phyloP scores from a whole-genome alignment of 2,888 invertebrate genomes.

The Tenthredo amoena region DNA sequence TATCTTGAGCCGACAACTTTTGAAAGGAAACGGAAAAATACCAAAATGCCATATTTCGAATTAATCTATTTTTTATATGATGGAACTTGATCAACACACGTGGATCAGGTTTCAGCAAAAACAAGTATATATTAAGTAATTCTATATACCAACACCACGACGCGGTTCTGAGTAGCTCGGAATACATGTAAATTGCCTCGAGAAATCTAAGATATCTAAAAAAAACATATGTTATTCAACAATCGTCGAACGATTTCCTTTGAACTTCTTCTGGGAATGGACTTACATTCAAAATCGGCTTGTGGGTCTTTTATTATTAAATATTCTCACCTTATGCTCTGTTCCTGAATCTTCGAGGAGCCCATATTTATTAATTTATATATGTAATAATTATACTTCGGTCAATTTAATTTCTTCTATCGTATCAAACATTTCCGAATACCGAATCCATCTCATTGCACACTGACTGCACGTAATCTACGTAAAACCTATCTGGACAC shows the following conservation, averaged over 20 bases:
- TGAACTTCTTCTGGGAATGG: not conserved
- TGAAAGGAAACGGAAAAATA: not conserved
- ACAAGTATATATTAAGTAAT: not conserved
- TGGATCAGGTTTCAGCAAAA: not conserved
- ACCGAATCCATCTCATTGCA: not conserved
- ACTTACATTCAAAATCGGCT: not conserved
- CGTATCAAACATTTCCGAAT: not conserved
- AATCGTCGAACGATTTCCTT: not conserved
- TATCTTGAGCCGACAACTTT: not conserved
- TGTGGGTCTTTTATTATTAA: not conserved
- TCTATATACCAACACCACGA: not conserved
- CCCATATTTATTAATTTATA: not conserved
- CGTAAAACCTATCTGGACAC: not conserved
- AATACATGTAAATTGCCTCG: not conserved
- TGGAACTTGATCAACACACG: not conserved
- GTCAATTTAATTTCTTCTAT: not conserved
- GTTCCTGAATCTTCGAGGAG: not conserved
- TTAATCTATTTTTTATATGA: not conserved
- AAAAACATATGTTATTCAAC: not conserved
- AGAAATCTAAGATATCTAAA: not conserved
- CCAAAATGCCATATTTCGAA: not conserved
- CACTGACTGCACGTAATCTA: not conserved
- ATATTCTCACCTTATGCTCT: conserved; percentile 10
- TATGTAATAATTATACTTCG: not conserved
- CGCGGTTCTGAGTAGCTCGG: not conserved